Base-by-base conservation (phyloP, 64 coral and sea anemone genomes). In the Trachythela sp. region DNA sequence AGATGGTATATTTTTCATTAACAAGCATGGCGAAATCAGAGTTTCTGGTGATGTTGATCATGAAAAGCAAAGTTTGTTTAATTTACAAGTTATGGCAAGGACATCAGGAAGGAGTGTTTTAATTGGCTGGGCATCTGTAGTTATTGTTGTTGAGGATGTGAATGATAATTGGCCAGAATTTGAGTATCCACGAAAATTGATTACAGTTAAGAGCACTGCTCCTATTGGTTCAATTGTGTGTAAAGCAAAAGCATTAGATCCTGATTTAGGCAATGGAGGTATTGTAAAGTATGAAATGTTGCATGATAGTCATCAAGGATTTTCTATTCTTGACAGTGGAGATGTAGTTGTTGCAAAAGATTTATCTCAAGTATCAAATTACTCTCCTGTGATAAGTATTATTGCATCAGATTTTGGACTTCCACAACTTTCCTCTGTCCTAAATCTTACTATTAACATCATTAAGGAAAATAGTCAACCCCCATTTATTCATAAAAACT, bases 131-230 rank as follows among this genome's bases (percentile, higher is more conserved):
- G 31, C 75, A 37, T 15, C 75, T 34, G 75, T 80, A 80, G 31
- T 37, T 37, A 39, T 80, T 80, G 75, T 80, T 80, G 75, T 80
- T 7, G 75, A 80, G 37, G 75, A 80, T 80, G 26, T 80, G 33
- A 80, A 80, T 80, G 75, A 80, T 80, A 80, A 80, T 80, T 9
- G 0, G 13, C 75, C 75, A 80, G 7, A 36, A 22, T 80, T 80
- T 39, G 27, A 80, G 20, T 37, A 80, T 38, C 37, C 75, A 1
- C 75, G 35, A 37, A 20, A 80, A 36, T 10, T 80, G 8, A 39
- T 80, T 37, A 18, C 30, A 80, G 37, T 80, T 13, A 80, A 10
- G 75, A 39, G 20, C 20, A 6, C 32, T 39, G 37, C 38, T 37
- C 75, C 32, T 37, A 29, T 80, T 80, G 26, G 26, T 14, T 37